Evolutionary conservation across 2,113 vertebrate species (phyloP).

Genomic region (Pluvianellus socialis): DNA sequence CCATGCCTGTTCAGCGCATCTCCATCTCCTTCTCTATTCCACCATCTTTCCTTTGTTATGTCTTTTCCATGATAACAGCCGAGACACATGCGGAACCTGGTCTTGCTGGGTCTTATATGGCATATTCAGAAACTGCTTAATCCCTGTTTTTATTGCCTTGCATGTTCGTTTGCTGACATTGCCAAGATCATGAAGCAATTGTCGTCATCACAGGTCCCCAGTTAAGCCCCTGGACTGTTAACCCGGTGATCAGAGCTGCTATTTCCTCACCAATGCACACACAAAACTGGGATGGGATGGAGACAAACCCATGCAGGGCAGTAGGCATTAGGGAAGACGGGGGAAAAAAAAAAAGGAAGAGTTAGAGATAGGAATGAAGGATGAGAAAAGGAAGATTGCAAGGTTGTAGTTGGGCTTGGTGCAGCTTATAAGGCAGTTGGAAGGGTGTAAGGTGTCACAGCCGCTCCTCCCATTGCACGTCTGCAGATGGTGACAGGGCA

Average conservation of each 20-base stretch:
- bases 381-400: neutral
- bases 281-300: neutral
- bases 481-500: neutral
- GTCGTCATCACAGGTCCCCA: neutral
- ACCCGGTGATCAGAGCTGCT: neutral
- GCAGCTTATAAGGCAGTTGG: neutral
- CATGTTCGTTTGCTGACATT: neutral
- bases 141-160: neutral
- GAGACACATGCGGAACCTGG: neutral
- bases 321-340: neutral
- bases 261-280: neutral
- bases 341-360: neutral
- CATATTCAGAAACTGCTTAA: neutral
- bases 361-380: neutral
- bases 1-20: neutral
- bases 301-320: neutral
- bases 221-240: neutral
- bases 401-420: neutral
- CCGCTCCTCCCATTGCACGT: fast-evolving
- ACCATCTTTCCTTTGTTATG: neutral
- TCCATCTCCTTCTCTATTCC: neutral
- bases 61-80: neutral
- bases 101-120: neutral
- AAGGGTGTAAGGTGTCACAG: neutral
- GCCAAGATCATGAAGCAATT: neutral